Evolutionary conservation across 1,140 invertebrate genomes (phyloP), one percentile per base, ranked within the genome.

Genomic region (Arctopsyche grandis): DNA sequence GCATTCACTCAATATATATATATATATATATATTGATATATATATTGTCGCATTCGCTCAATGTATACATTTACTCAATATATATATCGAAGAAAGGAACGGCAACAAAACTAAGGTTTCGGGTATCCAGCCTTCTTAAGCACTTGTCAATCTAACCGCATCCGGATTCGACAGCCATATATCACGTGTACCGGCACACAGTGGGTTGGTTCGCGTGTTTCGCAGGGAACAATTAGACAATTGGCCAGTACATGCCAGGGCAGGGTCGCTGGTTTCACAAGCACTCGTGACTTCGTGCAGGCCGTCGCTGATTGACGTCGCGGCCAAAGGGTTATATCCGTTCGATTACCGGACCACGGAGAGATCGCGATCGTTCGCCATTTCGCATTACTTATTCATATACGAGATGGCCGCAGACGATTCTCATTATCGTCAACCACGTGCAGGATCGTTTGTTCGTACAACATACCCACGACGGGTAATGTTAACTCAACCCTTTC

Each of bases 241-340:
- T 38, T 38, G 56, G 56, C 56, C 56, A 19, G 56, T 14, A n/a
- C 52, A 16, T n/a, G 21, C 56, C 56, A 19, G 56, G 29, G 29
- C 29, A 38, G 56, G 56, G 56, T 60, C 56, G 56, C 21, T 9
- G 56, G 56, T 60, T 60, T 60, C 56, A 21, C 56, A 60, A 60
- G 56, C 56, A 21, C n/a, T 60, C 56, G 56, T 60, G 56, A 60
- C 56, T 60, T 60, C 56, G 56, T 60, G 56, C 56, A 4, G 29
- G 29, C 29, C 29, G 29, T 7, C 56, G 56, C n/a, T 60, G 56
- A 60, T 60, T 60, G 56, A 60, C 56, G 56, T 60, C 56, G 21
- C 16, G 56, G 21, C 56, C 56, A 21, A 19, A 60, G n/a, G 29
- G 29, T 38, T 38, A 38, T 38, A 38, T 38, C 29, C 14, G 21